These are phyloP conservation scores for Kradibia gibbosae DNA, from an alignment of 1,140 invertebrate species.

Conservation along the genomic window DNA sequence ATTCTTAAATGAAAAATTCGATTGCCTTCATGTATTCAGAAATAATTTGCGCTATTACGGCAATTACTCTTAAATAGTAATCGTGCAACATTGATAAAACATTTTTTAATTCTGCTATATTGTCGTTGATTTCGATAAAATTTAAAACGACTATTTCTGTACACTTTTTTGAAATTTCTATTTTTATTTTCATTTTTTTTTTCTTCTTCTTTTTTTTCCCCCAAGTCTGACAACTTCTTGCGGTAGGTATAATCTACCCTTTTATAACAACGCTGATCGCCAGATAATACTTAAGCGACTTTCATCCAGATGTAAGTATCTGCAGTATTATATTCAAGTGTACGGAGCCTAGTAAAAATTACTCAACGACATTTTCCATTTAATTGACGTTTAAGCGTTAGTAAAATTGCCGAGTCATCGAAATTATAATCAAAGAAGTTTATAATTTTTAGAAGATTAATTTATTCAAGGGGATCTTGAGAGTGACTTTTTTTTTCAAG, in stretches of 20 bases:
- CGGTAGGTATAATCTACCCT: conserved; percentile 24
- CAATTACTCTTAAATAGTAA: too few species aligned
- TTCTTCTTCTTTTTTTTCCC: neutral
- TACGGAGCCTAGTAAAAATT: neutral
- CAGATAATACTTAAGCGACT: conserved; percentile 6
- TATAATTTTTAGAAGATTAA: neutral
- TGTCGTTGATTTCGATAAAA: conserved; percentile 41
- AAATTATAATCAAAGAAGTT: neutral
- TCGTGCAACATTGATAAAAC: too few species aligned
- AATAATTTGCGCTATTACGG: too few species aligned
- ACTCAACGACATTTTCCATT: conserved; percentile 23
- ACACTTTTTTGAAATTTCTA: too few species aligned
- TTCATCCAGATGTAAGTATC: conserved; percentile 13
- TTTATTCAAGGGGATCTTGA: neutral
- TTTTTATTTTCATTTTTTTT: too few species aligned
- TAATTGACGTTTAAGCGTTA: conserved; percentile 42
- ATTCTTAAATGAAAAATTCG: too few species aligned
- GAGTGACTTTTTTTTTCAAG: neutral
- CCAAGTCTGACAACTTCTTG: conserved; percentile 28
- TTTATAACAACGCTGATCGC: conserved; percentile 13
- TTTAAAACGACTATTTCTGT: conserved; percentile 32
- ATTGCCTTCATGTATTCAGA: too few species aligned
- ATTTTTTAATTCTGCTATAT: too few species aligned
- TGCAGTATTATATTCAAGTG: conserved; percentile 14
- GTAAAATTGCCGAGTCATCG: conserved; percentile 15